phyloP scores from a whole-genome alignment of 2,888 invertebrate genomes.

The Masnerella sp. region DNA sequence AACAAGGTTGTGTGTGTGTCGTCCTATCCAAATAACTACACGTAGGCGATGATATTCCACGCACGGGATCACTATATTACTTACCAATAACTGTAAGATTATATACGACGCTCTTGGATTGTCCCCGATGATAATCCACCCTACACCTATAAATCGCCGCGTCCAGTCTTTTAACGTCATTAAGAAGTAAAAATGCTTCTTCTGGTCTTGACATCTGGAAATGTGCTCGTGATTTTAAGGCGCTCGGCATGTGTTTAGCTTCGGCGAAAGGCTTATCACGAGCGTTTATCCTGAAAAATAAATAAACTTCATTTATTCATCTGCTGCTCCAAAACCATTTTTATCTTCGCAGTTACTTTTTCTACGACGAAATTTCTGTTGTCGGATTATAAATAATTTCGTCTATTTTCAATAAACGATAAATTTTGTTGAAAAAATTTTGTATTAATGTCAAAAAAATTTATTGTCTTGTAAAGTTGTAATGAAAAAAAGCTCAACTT shows the following conservation, averaged over 20 bases:
- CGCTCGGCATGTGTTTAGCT: slow-evolving; percentile 91
- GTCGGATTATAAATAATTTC: no score
- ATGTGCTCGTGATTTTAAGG: slow-evolving; percentile 91
- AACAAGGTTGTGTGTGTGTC: no score
- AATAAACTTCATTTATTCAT: not conserved
- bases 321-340: not conserved
- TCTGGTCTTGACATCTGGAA: slow-evolving; percentile 86
- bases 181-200: slow-evolving; percentile 89
- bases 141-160: slow-evolving; percentile 94
- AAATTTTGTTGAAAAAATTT: no score
- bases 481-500: no score
- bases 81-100: slow-evolving; percentile 94
- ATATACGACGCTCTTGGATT: slow-evolving; percentile 92
- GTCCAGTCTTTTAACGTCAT: slow-evolving; percentile 91
- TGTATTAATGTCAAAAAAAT: no score
- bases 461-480: no score
- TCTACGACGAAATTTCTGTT: no score
- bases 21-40: no score
- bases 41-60: no score
- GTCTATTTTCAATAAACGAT: no score
- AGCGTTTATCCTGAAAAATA: slow-evolving; percentile 86
- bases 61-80: slow-evolving; percentile 72
- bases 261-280: slow-evolving; percentile 89
- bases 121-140: slow-evolving; percentile 93
- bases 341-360: no score